These are phyloP conservation scores for Caretta caretta DNA, from an alignment of 2,113 vertebrate genomes.

Conservation along the genomic window DNA sequence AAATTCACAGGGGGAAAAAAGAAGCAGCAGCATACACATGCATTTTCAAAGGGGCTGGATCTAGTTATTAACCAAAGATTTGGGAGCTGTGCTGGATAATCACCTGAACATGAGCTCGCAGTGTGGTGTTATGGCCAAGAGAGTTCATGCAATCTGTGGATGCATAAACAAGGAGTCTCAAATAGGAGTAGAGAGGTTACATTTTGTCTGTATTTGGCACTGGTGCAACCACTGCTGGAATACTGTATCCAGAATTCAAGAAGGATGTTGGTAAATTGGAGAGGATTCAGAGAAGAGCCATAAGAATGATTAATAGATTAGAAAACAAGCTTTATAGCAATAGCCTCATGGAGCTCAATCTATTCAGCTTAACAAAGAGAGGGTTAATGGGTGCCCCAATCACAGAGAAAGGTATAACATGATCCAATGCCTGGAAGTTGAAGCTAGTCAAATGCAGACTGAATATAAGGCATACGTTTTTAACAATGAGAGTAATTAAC, in stretches of 20 bases:
- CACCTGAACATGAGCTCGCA: background rate
- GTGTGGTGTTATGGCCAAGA: background rate
- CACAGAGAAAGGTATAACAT: background rate
- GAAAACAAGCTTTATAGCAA: background rate
- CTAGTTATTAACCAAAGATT: background rate
- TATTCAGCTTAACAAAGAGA: background rate
- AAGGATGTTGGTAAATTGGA: background rate
- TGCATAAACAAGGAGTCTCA: background rate
- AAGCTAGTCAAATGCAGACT: background rate
- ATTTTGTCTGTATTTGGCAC: background rate
- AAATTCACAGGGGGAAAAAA: background rate
- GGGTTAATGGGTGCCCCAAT: background rate
- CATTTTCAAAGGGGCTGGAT: background rate
- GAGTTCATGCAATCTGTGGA: background rate
- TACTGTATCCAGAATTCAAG: background rate
- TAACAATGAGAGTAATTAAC: background rate
- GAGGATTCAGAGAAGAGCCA: background rate
- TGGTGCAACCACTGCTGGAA: background rate
- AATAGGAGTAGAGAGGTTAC: background rate
- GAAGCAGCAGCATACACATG: background rate
- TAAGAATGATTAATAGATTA: background rate
- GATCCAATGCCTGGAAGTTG: background rate
- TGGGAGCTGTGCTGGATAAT: background rate
- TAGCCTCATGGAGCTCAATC: background rate
- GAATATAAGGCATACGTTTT: background rate